Evolutionary conservation across 2,113 vertebrate species (phyloP).

Genomic region (Plotosus lineatus): DNA sequence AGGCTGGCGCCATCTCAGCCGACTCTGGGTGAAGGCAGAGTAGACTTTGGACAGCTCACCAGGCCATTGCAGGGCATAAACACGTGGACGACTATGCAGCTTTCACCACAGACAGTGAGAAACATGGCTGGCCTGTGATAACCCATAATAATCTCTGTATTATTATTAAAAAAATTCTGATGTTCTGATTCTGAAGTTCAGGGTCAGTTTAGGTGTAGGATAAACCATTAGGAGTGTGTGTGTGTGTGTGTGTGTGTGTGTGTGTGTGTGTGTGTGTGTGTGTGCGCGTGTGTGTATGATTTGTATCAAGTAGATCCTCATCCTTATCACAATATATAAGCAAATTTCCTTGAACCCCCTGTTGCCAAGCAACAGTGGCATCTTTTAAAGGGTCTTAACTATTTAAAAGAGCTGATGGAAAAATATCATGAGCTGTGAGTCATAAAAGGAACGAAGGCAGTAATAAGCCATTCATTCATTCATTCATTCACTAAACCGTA

Average conservation of each 20-base stretch:
- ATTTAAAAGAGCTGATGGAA: neutral
- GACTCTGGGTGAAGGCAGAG: too few species aligned
- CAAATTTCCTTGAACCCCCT: slow-evolving; percentile 53
- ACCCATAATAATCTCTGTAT: too few species aligned
- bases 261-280: neutral
- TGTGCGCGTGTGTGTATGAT: neutral
- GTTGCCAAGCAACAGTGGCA: slow-evolving; percentile 72
- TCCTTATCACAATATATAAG: neutral
- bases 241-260: neutral
- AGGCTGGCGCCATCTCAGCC: too few species aligned
- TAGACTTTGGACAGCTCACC: too few species aligned
- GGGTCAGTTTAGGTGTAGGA: too few species aligned
- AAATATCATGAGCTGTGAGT: neutral
- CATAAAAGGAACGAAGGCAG: neutral
- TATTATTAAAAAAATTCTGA: too few species aligned
- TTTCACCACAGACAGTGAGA: too few species aligned
- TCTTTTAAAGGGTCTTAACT: slow-evolving; percentile 43
- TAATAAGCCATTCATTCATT: neutral
- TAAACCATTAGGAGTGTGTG: too few species aligned
- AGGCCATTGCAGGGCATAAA: too few species aligned
- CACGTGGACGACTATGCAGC: too few species aligned
- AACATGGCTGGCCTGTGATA: too few species aligned
- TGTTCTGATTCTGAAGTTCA: too few species aligned
- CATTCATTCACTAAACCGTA: neutral
- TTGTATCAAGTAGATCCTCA: neutral